phyloP scores from a whole-genome alignment of 2,797 vertebrate genomes.

The Leptodactylus fallax region DNA sequence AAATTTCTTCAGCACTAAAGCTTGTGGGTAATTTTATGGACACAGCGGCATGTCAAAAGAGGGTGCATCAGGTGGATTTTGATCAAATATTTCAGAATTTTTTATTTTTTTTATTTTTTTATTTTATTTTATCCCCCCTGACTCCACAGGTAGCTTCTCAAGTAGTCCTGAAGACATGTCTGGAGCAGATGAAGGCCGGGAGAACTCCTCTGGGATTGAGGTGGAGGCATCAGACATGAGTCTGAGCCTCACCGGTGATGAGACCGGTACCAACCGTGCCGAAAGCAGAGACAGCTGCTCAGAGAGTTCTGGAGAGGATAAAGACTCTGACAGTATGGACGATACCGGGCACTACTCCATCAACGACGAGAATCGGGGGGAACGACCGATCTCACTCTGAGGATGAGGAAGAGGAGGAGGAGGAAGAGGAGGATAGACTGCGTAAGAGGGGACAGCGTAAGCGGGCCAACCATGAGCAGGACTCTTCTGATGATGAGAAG shows the following conservation, averaged over 20 bases:
- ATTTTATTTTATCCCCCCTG: not conserved
- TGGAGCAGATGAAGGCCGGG: slow-evolving; percentile 74
- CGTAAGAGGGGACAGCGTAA: slow-evolving; percentile 72
- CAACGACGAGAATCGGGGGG: slow-evolving; percentile 82
- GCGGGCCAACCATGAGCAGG: slow-evolving; percentile 78
- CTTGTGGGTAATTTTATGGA: too few species aligned
- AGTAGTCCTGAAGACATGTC: slow-evolving; percentile 82
- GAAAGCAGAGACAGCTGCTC: slow-evolving; percentile 75
- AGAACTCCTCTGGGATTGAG: slow-evolving; percentile 80
- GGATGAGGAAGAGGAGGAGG: slow-evolving; percentile 71
- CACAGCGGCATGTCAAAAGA: too few species aligned
- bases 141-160: slow-evolving; percentile 73
- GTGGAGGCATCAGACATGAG: slow-evolving; percentile 80
- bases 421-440: slow-evolving; percentile 69
- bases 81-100: too few species aligned
- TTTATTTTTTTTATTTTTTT: not conserved
- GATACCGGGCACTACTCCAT: slow-evolving; percentile 90
- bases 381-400: slow-evolving; percentile 85
- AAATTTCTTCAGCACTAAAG: too few species aligned
- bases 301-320: slow-evolving; percentile 83
- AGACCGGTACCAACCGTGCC: slow-evolving; percentile 70
- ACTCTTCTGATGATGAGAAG: slow-evolving; percentile 86
- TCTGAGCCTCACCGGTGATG: slow-evolving; percentile 75
- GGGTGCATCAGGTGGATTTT: too few species aligned
- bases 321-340: slow-evolving; percentile 96